Base-by-base conservation (phyloP, 2,113 vertebrate species). In the Eulacestoma nigropectus region DNA sequence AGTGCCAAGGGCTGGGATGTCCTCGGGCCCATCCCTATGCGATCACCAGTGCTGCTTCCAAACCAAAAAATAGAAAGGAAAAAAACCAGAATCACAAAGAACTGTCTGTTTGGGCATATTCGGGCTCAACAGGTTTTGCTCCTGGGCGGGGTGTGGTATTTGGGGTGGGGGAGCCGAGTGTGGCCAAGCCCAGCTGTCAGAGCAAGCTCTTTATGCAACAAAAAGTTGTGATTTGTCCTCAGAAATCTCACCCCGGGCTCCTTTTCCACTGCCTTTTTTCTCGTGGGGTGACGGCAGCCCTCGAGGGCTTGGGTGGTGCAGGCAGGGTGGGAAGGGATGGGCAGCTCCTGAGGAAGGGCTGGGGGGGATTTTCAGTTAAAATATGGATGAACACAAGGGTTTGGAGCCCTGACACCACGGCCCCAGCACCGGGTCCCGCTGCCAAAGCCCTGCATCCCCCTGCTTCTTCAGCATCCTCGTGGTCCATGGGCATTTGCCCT, bases 371-470 rank as follows among this genome's bases (percentile, higher is more conserved):
- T 42, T 9, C 10, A 3, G 4, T 20, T 41, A 41, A 87, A 73
- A 57, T 9, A 2, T 0, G 69, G 57, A 10, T 27, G 9, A 64
- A 30, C 19, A 3, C 7, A 2, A 32, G 16, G 49, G 37, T 90
- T 49, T 77, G 47, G 41, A 69, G 47, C 62, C 41, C 17, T 0
- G 5, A 19, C 47, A 32, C 20, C 46, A 5, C 1, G 0, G 25
- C 57, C 65, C 75, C 41, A 2, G 35, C 27, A 33, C 46, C 35
- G 2, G 33, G 32, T 27, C 13, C 17, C 2, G 2, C 39, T 15
- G 26, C 56, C n/a, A 15, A 23, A 29, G 27, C 18, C 27, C 63
- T 5, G 20, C 9, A 4, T 30, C 33, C 60, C 46, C 53, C 6
- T 0, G 19, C 47, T 64, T 32, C 56, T 57, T n/a, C 13, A 53